A percentile compares a stretch with the other conserved stretches of the same genome.
Evolutionary conservation across 2,888 invertebrate species (phyloP).

Genomic region (Andrena camellia): DNA sequence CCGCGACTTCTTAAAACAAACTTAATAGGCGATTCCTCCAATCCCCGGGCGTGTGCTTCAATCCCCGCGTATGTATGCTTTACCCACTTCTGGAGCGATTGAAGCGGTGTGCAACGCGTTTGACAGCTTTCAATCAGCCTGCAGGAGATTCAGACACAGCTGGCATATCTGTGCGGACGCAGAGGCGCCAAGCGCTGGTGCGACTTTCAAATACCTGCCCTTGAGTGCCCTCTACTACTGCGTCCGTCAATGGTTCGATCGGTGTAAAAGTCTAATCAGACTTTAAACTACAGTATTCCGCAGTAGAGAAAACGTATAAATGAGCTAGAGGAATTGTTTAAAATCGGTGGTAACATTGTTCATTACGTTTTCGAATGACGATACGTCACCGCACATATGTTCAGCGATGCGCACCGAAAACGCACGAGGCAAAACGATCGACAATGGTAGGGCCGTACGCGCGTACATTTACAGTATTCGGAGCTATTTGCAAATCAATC

Average conservation of each 20-base stretch:
- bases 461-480: no score
- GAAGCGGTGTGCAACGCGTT: conserved; percentile 18
- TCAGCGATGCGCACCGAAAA: not conserved
- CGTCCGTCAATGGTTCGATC: no score
- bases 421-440: conserved; percentile 25
- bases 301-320: not conserved
- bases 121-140: not conserved
- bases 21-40: no score
- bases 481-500: not conserved
- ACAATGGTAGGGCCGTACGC: conserved; percentile 25
- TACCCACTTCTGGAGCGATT: not conserved
- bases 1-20: not conserved
- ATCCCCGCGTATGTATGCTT: not conserved
- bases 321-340: conserved; percentile 17
- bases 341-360: conserved; percentile 10
- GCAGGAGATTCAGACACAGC: conserved; percentile 22
- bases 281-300: not conserved
- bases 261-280: not conserved
- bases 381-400: conserved; percentile 1
- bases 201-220: no score
- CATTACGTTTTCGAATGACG: conserved; percentile 9
- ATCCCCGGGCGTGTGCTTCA: not conserved
- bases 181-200: not conserved
- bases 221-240: no score
- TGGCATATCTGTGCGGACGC: not conserved